These are phyloP conservation scores for Phoebastria nigripes DNA, from an alignment of 2,797 vertebrate genomes.

Conservation along the genomic window DNA sequence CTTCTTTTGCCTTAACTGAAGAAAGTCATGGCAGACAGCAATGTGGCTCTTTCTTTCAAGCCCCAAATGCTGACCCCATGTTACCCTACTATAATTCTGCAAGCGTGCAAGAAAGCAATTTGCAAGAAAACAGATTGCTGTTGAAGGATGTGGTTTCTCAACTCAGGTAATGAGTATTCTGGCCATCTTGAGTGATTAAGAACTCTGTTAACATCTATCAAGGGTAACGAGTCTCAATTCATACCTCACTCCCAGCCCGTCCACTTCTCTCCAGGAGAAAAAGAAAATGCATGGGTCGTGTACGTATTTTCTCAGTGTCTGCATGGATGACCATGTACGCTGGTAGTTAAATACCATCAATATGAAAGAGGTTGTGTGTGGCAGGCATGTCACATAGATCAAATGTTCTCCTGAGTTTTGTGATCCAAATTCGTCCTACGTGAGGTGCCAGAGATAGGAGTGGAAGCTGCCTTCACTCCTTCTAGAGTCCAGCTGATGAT, in stretches of 20 bases:
- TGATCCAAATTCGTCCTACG: not conserved
- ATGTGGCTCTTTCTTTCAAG: not conserved
- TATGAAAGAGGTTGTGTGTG: not conserved
- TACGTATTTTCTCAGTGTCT: not conserved
- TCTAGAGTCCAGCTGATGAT: not conserved
- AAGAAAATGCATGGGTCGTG: not conserved
- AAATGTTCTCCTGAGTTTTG: not conserved
- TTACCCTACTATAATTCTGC: not conserved
- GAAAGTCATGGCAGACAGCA: not conserved
- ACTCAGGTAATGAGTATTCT: not conserved
- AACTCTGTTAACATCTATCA: not conserved
- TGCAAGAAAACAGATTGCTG: not conserved
- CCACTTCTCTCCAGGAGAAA: not conserved
- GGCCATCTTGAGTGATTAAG: not conserved
- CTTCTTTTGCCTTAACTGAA: not conserved
- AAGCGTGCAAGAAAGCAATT: not conserved
- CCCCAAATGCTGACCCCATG: not conserved
- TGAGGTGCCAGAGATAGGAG: not conserved
- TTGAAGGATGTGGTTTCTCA: not conserved
- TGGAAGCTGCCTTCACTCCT: not conserved
- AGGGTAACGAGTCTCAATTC: not conserved
- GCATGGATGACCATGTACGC: not conserved
- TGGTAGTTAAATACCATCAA: not conserved
- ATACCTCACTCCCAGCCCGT: not conserved
- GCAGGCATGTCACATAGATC: not conserved